A percentile compares a stretch with the other conserved stretches of the same genome.
Evolutionary conservation across 2,797 vertebrate genomes (phyloP).

Genomic region (Hippoglossus hippoglossus): DNA sequence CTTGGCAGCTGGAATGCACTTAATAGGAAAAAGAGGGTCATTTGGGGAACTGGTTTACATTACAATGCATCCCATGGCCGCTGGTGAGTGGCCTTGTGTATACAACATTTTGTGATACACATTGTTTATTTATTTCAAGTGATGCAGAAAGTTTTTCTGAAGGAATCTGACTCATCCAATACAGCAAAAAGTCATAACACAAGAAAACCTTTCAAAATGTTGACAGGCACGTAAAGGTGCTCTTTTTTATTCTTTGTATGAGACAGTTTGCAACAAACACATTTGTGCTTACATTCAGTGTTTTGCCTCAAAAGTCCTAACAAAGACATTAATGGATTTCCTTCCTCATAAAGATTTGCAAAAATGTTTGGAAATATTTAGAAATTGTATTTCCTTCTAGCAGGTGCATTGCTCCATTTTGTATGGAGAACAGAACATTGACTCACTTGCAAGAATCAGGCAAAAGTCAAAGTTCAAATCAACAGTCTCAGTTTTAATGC

Average conservation of each 20-base stretch:
- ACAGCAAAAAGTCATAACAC: neutral
- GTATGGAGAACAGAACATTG: no score
- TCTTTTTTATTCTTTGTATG: neutral
- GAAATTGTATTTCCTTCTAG: no score
- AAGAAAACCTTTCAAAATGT: neutral
- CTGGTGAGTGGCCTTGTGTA: neutral
- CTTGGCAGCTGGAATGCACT: neutral
- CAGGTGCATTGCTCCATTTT: no score
- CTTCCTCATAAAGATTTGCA: no score
- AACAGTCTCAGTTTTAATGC: no score
- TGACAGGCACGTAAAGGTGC: neutral
- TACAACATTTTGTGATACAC: constrained; percentile 1
- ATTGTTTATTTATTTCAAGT: neutral
- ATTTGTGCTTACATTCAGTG: neutral
- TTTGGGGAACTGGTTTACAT: neutral
- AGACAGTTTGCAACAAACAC: neutral
- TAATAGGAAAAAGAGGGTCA: neutral
- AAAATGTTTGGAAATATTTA: no score
- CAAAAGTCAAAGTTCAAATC: no score
- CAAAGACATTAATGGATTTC: no score
- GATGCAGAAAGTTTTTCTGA: neutral
- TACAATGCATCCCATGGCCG: neutral
- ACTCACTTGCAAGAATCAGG: no score
- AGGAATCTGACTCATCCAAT: neutral
- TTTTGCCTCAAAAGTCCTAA: neutral